Base-by-base conservation (phyloP, 2,797 vertebrate genomes). In the Pseudochaenichthys georgianus region DNA sequence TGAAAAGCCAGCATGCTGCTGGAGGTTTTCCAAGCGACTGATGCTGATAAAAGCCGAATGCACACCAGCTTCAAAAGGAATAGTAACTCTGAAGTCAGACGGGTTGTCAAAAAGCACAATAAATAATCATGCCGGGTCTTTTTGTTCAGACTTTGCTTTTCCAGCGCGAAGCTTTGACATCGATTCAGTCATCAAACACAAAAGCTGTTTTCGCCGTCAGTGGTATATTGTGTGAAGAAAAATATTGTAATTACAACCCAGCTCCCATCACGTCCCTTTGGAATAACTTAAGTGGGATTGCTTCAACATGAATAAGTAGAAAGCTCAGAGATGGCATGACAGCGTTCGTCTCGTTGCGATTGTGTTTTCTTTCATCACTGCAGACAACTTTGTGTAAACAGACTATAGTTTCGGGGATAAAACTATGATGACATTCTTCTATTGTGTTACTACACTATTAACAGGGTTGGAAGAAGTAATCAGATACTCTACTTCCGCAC, bases 131-230 rank as follows among this genome's bases (percentile, higher is more conserved):
- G 31, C 28, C 2, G 1, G 28, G n/a, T 41, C 64, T 70, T 81
- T 86, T 64, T 73, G 64, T 79, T 78, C 23, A 1, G 54, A 31
- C 12, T 78, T 45, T 52, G 52, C 42, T 80, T 80, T 73, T 50
- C 53, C 34, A 63, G 19, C 19, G 4, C n/a, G 13, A 45, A 41
- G 70, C 45, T 75, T 48, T 72, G 79, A 83, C 80, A 79, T 76
- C 42, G 75, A 88, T 87, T 85, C 66, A 68, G 64, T 75, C 69
- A 68, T 76, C 74, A 76, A 65, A 70, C 76, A 80, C 77, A 64
- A 84, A 81, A 78, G 58, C 71, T 77, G 66, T 72, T 71, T 84
- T 64, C 34, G 23, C 64, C 74, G 42, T 76, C 67, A 51, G 48
- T 45, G 51, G 58, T 60, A 34, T 68, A 73, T 78, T 62, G 42